Base-by-base conservation (phyloP, 2,888 invertebrate species). In the Nezara viridula region DNA sequence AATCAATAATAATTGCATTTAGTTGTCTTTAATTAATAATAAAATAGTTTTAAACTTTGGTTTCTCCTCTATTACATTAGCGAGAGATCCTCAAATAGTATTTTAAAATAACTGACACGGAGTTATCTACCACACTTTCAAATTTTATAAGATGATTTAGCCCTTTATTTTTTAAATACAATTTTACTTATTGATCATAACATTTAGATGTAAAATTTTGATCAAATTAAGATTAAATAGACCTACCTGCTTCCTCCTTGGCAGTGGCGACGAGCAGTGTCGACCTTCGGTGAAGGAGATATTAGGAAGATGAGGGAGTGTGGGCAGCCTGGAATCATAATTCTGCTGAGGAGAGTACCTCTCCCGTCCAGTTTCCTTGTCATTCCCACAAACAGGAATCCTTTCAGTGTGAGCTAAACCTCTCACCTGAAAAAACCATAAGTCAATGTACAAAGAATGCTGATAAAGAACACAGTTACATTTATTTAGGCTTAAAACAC, bases 191-290 rank as follows among this genome's bases (percentile, higher is more conserved):
- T 37, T 73, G 21, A 37, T 37, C 21, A 73, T 19, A 73, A 16
- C 19, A 73, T 37, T 73, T 19, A 37, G 19, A 73, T 6, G 7
- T 37, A 32, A 66, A 66, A 14, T 66, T 2, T 60, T 60, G 5
- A 52, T 21, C 24, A 7, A 27, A 27, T 60, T 7, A 32, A 0
- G 14, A 14, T n/a, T n/a, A n/a, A 49, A 37, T 37, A 6, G 2
- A 44, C 90, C 90, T 90, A 92, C 93, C 92, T 93, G 97, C 92
- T 97, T 97, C 91, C 97, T 94, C 90, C 97, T 94, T 0, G 97
- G 96, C 93, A 96, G 94, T n/a, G 97, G 97, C 90, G 96, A 97
- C 89, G 95, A 95, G 91, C 96, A 96, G 92, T 94, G 91, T 40
- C 92, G 90, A 21, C 90, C 91, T 10, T 93, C 93, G 92, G 93